Percentiles rank a stretch among this genome's conserved stretches.
Conservation (phyloP, 2,113 vertebrate species). For the Sebastes schlegelii region DNA sequence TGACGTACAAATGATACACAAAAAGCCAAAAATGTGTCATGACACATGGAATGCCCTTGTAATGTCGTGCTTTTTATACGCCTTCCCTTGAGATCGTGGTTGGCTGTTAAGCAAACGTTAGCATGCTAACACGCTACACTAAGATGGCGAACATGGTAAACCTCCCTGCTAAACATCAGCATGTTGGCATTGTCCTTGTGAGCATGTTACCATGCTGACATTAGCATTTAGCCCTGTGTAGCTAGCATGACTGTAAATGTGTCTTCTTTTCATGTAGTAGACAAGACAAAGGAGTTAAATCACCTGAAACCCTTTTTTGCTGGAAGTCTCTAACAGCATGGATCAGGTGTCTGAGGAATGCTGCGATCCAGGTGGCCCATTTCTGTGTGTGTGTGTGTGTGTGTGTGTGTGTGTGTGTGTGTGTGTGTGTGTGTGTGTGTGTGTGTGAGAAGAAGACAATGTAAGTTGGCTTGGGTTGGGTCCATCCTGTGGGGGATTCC, state of each 20-base stretch:
- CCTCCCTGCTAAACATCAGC: not conserved
- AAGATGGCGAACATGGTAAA: not conserved
- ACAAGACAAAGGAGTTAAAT: constrained; percentile 33
- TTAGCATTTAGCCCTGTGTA: not conserved
- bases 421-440: constrained; percentile 26
- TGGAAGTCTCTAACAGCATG: constrained; percentile 35
- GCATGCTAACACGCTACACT: not conserved
- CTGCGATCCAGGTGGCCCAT: constrained; percentile 67
- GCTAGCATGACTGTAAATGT: not conserved
- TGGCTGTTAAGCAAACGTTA: not conserved
- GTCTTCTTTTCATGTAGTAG: constrained; percentile 10
- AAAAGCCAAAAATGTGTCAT: no score
- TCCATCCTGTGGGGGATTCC: constrained; percentile 71
- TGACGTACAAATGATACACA: no score
- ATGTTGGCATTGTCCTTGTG: not conserved
- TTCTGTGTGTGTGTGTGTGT: constrained; percentile 49
- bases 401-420: constrained; percentile 25
- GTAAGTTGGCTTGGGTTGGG: constrained; percentile 55
- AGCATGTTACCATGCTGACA: not conserved
- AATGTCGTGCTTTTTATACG: no score
- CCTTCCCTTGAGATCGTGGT: no score
- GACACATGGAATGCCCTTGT: no score
- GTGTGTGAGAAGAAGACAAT: constrained; percentile 55
- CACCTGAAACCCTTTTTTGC: constrained; percentile 53
- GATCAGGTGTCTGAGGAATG: constrained; percentile 72